These are phyloP conservation scores for Yponomeuta plumbellus DNA, from an alignment of 2,888 invertebrate genomes.

Conservation along the genomic window DNA sequence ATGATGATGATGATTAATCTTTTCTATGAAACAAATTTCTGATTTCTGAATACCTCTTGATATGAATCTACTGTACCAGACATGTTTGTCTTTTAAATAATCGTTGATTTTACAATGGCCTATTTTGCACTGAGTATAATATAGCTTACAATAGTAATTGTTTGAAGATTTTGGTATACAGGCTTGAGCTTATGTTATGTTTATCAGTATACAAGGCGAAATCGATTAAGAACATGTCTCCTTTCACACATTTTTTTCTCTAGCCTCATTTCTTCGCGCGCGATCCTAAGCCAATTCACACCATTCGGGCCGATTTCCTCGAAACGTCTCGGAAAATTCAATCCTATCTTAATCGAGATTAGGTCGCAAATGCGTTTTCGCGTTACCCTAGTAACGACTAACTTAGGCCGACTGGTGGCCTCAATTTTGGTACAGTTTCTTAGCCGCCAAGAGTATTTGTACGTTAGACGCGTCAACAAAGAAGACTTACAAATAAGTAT, in stretches of 20 bases:
- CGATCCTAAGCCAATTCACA: not conserved
- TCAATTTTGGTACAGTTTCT: not conserved
- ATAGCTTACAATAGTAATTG: too few species aligned
- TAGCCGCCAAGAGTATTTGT: not conserved
- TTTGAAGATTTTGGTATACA: too few species aligned
- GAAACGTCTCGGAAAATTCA: constrained; percentile 10
- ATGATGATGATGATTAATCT: too few species aligned
- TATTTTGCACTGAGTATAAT: too few species aligned
- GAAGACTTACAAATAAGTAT: not conserved
- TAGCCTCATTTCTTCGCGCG: not conserved
- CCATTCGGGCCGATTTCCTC: constrained; percentile 5
- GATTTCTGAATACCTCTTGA: too few species aligned
- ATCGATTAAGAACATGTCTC: not conserved
- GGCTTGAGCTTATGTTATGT: not conserved
- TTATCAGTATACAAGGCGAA: not conserved
- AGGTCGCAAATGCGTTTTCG: constrained; percentile 8
- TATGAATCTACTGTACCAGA: too few species aligned
- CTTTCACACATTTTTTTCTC: not conserved
- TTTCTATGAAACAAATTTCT: too few species aligned
- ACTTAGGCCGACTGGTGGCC: not conserved
- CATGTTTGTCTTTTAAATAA: too few species aligned
- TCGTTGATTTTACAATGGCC: too few species aligned
- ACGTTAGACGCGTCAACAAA: not conserved
- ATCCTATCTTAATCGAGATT: constrained; percentile 13
- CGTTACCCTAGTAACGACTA: not conserved